Evolutionary conservation across 2,888 invertebrate species (phyloP).

Genomic region (Cryptocephalus moraei): DNA sequence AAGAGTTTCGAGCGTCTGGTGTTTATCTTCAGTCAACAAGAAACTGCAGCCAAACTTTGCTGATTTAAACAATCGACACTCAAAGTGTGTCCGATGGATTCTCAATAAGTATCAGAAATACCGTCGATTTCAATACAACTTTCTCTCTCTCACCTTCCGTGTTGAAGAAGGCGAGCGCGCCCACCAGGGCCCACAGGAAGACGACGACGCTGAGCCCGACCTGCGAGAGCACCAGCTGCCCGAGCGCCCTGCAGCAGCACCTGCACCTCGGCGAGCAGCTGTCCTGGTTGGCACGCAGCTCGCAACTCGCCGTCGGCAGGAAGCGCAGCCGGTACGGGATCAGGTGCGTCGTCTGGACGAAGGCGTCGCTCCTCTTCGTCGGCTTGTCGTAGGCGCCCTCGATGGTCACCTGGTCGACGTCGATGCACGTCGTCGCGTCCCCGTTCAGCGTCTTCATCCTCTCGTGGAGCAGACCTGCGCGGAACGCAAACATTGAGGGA

Average conservation of each 20-base stretch:
- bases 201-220: conserved; percentile 50
- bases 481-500: no score
- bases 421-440: conserved; percentile 22
- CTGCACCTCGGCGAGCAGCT: conserved; percentile 29
- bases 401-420: conserved; percentile 32
- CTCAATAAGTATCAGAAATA: no score
- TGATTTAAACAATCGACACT: no score
- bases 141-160: conserved; percentile 47
- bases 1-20: no score
- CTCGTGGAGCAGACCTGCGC: background rate
- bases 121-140: no score
- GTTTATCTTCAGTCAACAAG: no score
- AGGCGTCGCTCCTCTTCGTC: conserved; percentile 24
- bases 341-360: conserved; percentile 40
- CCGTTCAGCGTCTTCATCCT: conserved; percentile 29
- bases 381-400: conserved; percentile 27
- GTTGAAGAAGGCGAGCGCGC: conserved; percentile 51
- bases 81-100: no score
- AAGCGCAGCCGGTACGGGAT: conserved; percentile 45
- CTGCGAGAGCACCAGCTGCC: conserved; percentile 47
- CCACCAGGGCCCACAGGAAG: conserved; percentile 51
- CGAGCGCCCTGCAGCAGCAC: conserved; percentile 37
- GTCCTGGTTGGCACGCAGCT: conserved; percentile 30
- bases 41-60: no score
- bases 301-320: conserved; percentile 39